Conservation (phyloP, 2,888 invertebrate species). For the Ceramica pisi region DNA sequence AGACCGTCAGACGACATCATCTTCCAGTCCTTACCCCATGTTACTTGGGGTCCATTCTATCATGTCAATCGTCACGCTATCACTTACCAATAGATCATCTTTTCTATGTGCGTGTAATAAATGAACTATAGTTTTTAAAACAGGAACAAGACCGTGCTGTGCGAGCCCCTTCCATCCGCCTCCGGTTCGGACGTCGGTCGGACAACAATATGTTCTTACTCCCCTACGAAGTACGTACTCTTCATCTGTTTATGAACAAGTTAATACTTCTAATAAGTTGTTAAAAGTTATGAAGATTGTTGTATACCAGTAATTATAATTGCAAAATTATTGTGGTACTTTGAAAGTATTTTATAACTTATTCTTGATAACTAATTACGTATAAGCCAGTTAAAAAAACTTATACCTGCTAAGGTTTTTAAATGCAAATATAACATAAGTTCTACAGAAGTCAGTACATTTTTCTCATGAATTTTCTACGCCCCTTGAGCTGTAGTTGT, state of each 20-base stretch:
- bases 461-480: slow-evolving; percentile 19
- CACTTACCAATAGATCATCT: too few relatives aligned
- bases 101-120: slow-evolving; percentile 24
- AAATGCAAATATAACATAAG: slow-evolving; percentile 43
- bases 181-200: slow-evolving; percentile 94
- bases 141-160: slow-evolving; percentile 92
- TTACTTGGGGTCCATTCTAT: too few relatives aligned
- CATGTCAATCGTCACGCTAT: too few relatives aligned
- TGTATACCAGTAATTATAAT: slow-evolving; percentile 23
- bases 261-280: neutral
- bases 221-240: slow-evolving; percentile 84
- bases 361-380: neutral
- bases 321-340: slow-evolving; percentile 22
- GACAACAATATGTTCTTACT: slow-evolving; percentile 92
- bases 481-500: neutral
- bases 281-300: slow-evolving; percentile 12
- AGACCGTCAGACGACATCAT: too few relatives aligned
- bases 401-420: slow-evolving; percentile 2
- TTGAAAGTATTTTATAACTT: slow-evolving; percentile 14
- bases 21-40: too few relatives aligned
- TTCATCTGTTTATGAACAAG: slow-evolving; percentile 6
- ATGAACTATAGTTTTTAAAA: slow-evolving; percentile 46
- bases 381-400: slow-evolving; percentile 1
- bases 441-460: slow-evolving; percentile 75
- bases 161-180: slow-evolving; percentile 94